A percentile compares a stretch with the other conserved stretches of the same genome.
Evolutionary conservation across 2,797 vertebrate genomes (phyloP).

Genomic region (Hypotaenidia philippensis): DNA sequence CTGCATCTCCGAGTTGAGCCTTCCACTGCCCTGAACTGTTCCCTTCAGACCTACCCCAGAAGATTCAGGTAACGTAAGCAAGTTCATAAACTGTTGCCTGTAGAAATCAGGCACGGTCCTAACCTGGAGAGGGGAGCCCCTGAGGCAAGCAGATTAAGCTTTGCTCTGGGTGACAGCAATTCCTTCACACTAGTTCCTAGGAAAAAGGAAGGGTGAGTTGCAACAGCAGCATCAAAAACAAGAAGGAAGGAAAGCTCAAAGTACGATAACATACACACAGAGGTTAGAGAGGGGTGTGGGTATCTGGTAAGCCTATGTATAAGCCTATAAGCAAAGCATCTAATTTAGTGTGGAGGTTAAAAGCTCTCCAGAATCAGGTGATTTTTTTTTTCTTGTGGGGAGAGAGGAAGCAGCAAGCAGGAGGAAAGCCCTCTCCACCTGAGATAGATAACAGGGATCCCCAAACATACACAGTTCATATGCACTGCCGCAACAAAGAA

Average conservation of each 20-base stretch:
- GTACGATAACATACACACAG: background rate
- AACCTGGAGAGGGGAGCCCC: background rate
- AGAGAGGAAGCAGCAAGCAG: background rate
- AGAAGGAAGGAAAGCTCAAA: conserved; percentile 12
- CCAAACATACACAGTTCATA: background rate
- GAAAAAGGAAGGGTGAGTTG: background rate
- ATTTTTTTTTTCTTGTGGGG: background rate
- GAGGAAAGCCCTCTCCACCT: conserved; percentile 14
- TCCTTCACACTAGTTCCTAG: background rate
- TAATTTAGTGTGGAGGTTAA: conserved; percentile 7
- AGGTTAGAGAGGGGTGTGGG: too few species aligned
- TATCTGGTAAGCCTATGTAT: background rate
- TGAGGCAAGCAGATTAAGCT: background rate
- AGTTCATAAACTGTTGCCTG: background rate
- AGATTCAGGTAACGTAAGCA: background rate
- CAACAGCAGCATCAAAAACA: conserved; percentile 42
- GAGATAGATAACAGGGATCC: background rate
- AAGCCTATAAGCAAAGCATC: background rate
- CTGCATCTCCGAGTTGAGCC: background rate
- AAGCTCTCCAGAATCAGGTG: background rate
- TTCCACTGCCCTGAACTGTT: background rate
- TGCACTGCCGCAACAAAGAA: background rate
- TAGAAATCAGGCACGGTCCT: background rate
- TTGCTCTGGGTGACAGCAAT: background rate
- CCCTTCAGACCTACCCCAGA: background rate